Conservation (phyloP, 1,140 invertebrate genomes). For the Polypedilum pembai region DNA sequence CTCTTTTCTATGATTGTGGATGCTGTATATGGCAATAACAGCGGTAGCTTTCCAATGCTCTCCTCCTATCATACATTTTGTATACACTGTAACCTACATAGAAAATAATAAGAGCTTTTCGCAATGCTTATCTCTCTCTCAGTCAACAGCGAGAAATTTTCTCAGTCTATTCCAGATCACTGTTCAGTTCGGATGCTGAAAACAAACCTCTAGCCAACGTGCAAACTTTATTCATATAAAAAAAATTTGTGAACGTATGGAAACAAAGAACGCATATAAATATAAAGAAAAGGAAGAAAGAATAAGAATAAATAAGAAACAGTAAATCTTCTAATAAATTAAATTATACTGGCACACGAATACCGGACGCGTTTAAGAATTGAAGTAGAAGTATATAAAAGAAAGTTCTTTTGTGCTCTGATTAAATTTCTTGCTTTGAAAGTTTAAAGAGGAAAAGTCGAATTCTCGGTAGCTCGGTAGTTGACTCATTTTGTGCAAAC, state of each 20-base stretch:
- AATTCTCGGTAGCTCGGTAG: not conserved
- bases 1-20: not conserved
- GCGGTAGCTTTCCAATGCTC: not conserved
- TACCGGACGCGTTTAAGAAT: not conserved
- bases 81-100: not conserved
- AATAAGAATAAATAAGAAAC: not conserved
- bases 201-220: not conserved
- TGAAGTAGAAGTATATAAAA: not conserved
- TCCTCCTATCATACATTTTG: not conserved
- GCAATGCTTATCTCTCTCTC: conserved; percentile 12
- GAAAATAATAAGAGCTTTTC: too few species aligned
- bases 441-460: not conserved
- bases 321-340: not conserved
- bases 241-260: not conserved
- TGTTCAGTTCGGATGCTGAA: conserved; percentile 20
- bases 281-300: not conserved
- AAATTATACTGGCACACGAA: conserved; percentile 11
- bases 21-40: not conserved
- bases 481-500: not conserved
- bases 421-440: too few species aligned
- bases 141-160: not conserved
- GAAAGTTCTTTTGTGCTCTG: not conserved
- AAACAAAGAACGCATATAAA: not conserved
- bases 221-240: not conserved
- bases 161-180: conserved; percentile 25